phyloP scores from a whole-genome alignment of 2,888 invertebrate genomes.

The Mythimna pallens region DNA sequence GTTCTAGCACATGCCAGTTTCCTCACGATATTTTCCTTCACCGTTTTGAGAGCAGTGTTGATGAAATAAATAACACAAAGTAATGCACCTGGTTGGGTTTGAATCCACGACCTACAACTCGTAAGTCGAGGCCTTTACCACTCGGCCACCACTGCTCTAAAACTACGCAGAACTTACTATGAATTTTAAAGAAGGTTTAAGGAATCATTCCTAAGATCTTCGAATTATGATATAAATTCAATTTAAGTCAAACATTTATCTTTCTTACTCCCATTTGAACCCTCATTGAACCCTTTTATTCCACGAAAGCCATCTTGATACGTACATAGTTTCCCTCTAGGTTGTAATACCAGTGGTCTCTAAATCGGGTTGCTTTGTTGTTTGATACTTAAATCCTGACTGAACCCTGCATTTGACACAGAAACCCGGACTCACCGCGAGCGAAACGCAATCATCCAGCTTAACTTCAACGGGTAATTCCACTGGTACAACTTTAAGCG shows the following conservation, averaged over 20 bases:
- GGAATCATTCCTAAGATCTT: too few relatives aligned
- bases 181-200: too few relatives aligned
- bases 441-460: conserved; percentile 52
- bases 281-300: conserved; percentile 6
- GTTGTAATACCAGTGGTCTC: conserved; percentile 13
- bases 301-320: neutral
- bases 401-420: conserved; percentile 54
- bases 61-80: too few relatives aligned
- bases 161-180: too few relatives aligned
- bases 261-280: neutral
- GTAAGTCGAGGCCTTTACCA: too few relatives aligned
- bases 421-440: conserved; percentile 43
- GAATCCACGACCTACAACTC: too few relatives aligned
- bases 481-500: conserved; percentile 41
- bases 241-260: neutral
- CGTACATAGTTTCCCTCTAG: conserved; percentile 12
- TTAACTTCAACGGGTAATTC: conserved; percentile 54
- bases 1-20: too few relatives aligned
- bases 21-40: too few relatives aligned
- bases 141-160: too few relatives aligned
- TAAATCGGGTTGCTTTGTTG: conserved; percentile 49
- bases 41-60: too few relatives aligned
- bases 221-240: neutral
- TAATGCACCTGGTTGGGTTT: too few relatives aligned
- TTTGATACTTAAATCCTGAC: conserved; percentile 54